A percentile compares a stretch with the other conserved stretches of the same genome.
These are phyloP conservation scores for Yponomeuta evonymella DNA, from an alignment of 2,888 invertebrate genomes.

Conservation along the genomic window DNA sequence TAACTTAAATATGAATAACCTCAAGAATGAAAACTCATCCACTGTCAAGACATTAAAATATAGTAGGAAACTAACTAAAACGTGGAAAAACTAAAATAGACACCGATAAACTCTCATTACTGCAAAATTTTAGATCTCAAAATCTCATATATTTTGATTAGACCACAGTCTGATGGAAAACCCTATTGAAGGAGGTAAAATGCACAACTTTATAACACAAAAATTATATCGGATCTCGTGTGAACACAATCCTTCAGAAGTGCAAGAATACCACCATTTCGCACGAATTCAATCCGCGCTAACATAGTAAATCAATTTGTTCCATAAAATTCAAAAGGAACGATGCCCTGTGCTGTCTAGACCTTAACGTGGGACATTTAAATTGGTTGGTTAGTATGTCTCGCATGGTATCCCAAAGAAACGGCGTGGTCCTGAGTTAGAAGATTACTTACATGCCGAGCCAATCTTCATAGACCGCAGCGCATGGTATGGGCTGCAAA, in stretches of 20 bases:
- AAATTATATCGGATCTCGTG: not conserved
- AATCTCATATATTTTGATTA: no score
- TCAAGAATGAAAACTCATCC: no score
- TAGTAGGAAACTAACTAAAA: no score
- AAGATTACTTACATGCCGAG: constrained; percentile 70
- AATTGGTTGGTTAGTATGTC: constrained; percentile 6
- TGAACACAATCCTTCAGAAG: not conserved
- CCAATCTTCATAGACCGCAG: constrained; percentile 67
- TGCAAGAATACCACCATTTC: not conserved
- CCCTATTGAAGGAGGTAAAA: no score
- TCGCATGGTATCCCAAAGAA: constrained; percentile 15
- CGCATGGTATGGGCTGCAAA: constrained; percentile 51
- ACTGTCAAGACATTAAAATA: no score
- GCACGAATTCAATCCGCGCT: not conserved
- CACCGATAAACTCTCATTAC: no score
- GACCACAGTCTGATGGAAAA: no score
- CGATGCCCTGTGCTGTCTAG: not conserved
- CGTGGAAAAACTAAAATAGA: no score
- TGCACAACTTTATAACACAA: no score
- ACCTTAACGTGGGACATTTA: not conserved
- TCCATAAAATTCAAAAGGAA: not conserved
- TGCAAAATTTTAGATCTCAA: no score
- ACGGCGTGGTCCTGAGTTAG: constrained; percentile 53
- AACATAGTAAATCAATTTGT: not conserved
- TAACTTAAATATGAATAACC: no score